Evolutionary conservation across 2,797 vertebrate species (phyloP).

Genomic region (Phoeniculus purpureus): DNA sequence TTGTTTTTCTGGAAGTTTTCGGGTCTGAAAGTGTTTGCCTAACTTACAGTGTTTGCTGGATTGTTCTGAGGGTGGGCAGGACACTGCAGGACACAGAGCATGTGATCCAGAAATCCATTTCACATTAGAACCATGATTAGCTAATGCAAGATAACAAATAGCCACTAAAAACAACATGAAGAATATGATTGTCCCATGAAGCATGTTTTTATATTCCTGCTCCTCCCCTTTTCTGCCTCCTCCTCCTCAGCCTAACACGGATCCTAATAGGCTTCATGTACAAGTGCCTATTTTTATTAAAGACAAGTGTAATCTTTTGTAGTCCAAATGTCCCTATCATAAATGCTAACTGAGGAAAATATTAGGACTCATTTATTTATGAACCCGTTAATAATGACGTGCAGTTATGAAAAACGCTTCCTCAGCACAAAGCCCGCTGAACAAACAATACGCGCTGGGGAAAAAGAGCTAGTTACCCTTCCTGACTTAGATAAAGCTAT

Average conservation of each 20-base stretch:
- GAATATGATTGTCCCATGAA: constrained; percentile 29
- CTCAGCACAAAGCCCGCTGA: constrained; percentile 87
- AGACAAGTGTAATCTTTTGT: constrained; percentile 87
- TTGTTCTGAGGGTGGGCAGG: not conserved
- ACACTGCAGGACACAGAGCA: not conserved
- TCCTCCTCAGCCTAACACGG: constrained; percentile 65
- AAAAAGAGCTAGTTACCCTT: constrained; percentile 90
- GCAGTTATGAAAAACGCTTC: constrained; percentile 83
- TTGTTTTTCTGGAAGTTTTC: not conserved
- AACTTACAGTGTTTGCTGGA: not conserved
- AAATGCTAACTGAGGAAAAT: constrained; percentile 90
- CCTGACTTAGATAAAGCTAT: constrained; percentile 89
- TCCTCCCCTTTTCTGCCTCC: constrained; percentile 70
- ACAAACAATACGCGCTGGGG: constrained; percentile 87
- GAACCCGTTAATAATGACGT: constrained; percentile 92
- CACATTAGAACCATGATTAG: constrained; percentile 43
- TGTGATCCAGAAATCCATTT: not conserved
- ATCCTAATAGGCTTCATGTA: constrained; percentile 90
- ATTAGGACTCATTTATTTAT: constrained; percentile 91
- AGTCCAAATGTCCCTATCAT: constrained; percentile 86
- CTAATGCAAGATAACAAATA: constrained; percentile 44
- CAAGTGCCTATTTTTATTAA: constrained; percentile 90
- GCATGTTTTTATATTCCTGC: constrained; percentile 43
- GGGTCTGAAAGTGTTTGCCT: not conserved
- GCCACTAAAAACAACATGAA: constrained; percentile 33